A percentile compares a stretch with the other conserved stretches of the same genome.
phyloP scores from a whole-genome alignment of 2,113 vertebrate species.

The Engystomops pustulosus region DNA sequence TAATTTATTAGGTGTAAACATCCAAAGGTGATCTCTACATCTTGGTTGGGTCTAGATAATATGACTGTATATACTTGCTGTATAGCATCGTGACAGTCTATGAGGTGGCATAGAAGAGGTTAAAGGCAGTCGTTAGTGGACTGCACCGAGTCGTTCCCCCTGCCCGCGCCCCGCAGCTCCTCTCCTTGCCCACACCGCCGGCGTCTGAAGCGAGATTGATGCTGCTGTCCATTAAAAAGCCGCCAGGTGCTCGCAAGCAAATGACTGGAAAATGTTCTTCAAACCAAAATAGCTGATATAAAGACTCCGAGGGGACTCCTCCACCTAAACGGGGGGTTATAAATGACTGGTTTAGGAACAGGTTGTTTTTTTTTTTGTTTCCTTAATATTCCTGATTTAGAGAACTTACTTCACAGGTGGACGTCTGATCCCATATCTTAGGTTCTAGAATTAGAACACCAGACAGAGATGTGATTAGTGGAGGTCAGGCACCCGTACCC shows the following conservation, averaged over 20 bases:
- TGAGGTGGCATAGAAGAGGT: not conserved
- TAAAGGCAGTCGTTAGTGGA: constrained; percentile 15
- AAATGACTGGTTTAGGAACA: constrained; percentile 6
- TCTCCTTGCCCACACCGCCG: constrained; percentile 31
- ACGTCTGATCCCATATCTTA: not conserved
- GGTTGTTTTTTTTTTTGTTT: not conserved
- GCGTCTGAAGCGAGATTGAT: constrained; percentile 45
- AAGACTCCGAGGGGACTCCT: constrained; percentile 44
- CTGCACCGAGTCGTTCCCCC: not conserved
- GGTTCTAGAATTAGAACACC: not conserved
- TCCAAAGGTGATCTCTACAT: not conserved
- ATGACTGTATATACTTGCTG: not conserved
- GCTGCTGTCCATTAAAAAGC: constrained; percentile 47
- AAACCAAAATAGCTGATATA: constrained; percentile 54
- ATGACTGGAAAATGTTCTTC: constrained; percentile 54
- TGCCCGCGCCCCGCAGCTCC: constrained; percentile 1
- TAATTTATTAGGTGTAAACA: too few relatives aligned
- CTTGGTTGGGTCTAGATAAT: not conserved
- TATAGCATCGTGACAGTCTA: not conserved
- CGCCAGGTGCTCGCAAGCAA: constrained; percentile 56
- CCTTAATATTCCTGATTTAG: constrained; percentile 17
- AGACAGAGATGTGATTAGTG: too few relatives aligned
- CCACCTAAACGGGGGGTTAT: constrained; percentile 42
- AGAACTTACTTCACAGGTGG: not conserved
- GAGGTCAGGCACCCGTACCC: too few relatives aligned